Base-by-base conservation (phyloP, 2,888 invertebrate species). In the Lochmaea capreae region DNA sequence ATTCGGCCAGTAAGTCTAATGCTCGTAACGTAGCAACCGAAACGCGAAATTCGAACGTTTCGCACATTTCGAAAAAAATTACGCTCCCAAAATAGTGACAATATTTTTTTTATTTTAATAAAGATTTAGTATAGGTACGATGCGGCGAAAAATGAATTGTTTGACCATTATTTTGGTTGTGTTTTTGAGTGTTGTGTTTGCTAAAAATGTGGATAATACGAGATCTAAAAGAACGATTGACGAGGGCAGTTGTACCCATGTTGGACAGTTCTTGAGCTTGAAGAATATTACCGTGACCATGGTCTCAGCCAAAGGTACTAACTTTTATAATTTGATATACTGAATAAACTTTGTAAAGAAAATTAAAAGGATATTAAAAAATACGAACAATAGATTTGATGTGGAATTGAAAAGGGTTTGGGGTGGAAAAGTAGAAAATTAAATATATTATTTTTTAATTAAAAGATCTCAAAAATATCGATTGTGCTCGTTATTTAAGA, bases 211-310 rank as follows among this genome's bases (percentile, higher is more conserved):
- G 80, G 79, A 81, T 79, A 77, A 75, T 72, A 46, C 54, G 10
- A 67, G 77, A 67, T 62, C 72, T 42, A 77, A 80, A 72, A 79
- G 78, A 77, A 78, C 75, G 49, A 72, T 65, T 39, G 72, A 67
- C 14, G 79, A 72, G 18, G 69, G 67, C 54, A 78, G 75, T 78
- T 83, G 83, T 79, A 79, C 81, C 43, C 78, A 78, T 75, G 81
- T 83, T 62, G 77, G 73, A 69, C 78, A 81, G 73, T 82, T 83
- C 78, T 82, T 82, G 69, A 76, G 76, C 26, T 77, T 80, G 79
- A 79, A 80, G 70, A 83, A 83, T 75, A 80, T 83, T 46, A 76
- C 81, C 1, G 72, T 81, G 33, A 62, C 72, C 43, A 67, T 58
- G 52, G 79, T 77, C 63, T 72, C 63, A 58, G 58, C 75, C 46